phyloP scores from a whole-genome alignment of 92 coral and sea anemone species.

The Montipora capitata region DNA sequence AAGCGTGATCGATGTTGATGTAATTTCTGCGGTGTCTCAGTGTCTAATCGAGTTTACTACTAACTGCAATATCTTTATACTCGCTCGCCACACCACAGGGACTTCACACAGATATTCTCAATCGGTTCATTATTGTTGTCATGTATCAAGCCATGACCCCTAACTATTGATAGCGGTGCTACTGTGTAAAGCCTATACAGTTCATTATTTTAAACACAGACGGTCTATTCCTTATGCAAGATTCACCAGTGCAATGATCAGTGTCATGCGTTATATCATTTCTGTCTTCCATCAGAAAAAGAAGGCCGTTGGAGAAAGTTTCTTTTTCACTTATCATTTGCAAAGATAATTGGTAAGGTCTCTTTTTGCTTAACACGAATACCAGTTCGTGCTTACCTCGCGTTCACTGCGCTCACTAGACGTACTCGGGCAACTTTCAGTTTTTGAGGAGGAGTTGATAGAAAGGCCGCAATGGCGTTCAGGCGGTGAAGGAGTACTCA shows the following conservation, averaged over 20 bases:
- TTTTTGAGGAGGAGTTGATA: conserved; percentile 51
- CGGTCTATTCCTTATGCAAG: conserved; percentile 18
- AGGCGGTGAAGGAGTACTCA: conserved; percentile 84
- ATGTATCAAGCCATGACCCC: conserved; percentile 64
- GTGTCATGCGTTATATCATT: conserved; percentile 1
- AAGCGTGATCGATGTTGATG: neutral
- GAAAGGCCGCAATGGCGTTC: conserved; percentile 61
- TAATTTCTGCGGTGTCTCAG: conserved; percentile 11
- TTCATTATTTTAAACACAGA: conserved; percentile 54
- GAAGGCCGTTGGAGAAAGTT: neutral
- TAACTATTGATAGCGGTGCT: conserved; percentile 56
- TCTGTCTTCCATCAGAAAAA: neutral
- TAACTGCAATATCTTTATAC: conserved; percentile 32
- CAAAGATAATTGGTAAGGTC: neutral
- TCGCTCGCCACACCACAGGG: conserved; percentile 41
- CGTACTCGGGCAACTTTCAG: conserved; percentile 62
- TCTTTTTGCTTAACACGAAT: conserved; percentile 58
- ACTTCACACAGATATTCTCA: conserved; percentile 49
- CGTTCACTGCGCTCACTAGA: conserved; percentile 49
- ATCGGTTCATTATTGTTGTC: conserved; percentile 57
- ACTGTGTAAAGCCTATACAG: conserved; percentile 30
- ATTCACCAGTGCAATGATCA: conserved; percentile 13
- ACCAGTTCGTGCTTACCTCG: conserved; percentile 85
- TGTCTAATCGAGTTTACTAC: conserved; percentile 19
- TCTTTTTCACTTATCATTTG: neutral